A percentile compares a stretch with the other conserved stretches of the same genome.
These are phyloP conservation scores for Spodoptera exigua DNA, from an alignment of 2,888 invertebrate genomes.

Conservation along the genomic window DNA sequence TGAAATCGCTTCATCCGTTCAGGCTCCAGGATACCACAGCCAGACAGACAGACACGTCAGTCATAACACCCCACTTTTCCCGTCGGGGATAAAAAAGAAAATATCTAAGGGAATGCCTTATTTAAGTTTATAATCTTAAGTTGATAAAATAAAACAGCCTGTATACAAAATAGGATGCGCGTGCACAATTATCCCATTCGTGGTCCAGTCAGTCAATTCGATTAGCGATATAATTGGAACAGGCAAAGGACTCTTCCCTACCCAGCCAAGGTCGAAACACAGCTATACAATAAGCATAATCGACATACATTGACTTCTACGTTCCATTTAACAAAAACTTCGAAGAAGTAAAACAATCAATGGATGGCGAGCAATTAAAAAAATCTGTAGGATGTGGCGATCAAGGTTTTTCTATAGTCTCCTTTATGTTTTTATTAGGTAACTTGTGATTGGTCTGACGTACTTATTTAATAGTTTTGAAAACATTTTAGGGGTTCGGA, in stretches of 20 bases:
- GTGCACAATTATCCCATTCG: conserved; percentile 85
- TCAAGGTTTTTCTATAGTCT: conserved; percentile 44
- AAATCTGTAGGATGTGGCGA: conserved; percentile 10
- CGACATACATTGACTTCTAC: conserved; percentile 13
- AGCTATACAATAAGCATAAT: not conserved
- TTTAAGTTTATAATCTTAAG: not conserved
- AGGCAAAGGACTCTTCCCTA: conserved; percentile 76
- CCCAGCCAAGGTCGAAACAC: conserved; percentile 69
- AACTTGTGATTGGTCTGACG: not conserved
- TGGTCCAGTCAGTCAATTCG: conserved; percentile 84
- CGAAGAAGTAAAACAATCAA: not conserved
- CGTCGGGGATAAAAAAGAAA: no score
- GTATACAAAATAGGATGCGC: conserved; percentile 76
- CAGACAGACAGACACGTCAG: no score
- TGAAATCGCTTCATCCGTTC: no score
- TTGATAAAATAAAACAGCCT: conserved; percentile 53
- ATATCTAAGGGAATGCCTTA: no score
- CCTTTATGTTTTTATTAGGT: conserved; percentile 22
- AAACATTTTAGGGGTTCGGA: not conserved
- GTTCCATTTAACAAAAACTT: not conserved
- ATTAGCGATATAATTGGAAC: conserved; percentile 82
- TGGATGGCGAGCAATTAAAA: conserved; percentile 11
- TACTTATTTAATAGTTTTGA: not conserved
- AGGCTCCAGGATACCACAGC: no score
- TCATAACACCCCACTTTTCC: no score